Conservation (phyloP, 1,140 invertebrate species). For the Monochamus saltuarius region DNA sequence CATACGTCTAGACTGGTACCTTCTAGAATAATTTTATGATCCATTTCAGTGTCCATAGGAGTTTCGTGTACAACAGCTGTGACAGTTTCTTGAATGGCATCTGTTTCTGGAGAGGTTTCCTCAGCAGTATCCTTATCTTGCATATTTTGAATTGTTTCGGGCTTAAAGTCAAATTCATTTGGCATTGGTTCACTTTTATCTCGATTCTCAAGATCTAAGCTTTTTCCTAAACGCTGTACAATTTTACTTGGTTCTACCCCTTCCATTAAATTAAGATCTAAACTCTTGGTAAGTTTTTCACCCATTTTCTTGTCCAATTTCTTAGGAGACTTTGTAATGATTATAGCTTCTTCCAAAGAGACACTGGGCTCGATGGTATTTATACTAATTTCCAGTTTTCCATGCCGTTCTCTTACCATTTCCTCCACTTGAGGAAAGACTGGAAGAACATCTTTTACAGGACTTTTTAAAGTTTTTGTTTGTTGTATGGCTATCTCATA, state of each 20-base stretch:
- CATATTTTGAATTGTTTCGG: conserved; percentile 58
- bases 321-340: conserved; percentile 69
- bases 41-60: conserved; percentile 24
- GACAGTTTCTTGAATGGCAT: conserved; percentile 54
- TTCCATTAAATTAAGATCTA: conserved; percentile 55
- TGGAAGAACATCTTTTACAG: conserved; percentile 65
- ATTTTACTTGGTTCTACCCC: conserved; percentile 34
- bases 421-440: conserved; percentile 68
- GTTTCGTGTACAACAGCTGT: conserved; percentile 48
- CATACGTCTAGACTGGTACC: conserved; percentile 54
- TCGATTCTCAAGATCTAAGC: conserved; percentile 47
- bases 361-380: conserved; percentile 49
- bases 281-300: conserved; percentile 67
- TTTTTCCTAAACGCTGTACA: conserved; percentile 48
- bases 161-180: conserved; percentile 58
- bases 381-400: conserved; percentile 51
- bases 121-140: conserved; percentile 40
- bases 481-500: conserved; percentile 71
- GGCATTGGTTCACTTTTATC: conserved; percentile 33
- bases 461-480: conserved; percentile 68
- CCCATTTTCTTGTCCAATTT: conserved; percentile 65
- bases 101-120: conserved; percentile 38
- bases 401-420: conserved; percentile 51
- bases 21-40: conserved; percentile 50
- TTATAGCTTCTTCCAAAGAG: conserved; percentile 51